A percentile compares a stretch with the other conserved stretches of the same genome.
Conservation (phyloP, 2,113 vertebrate species). For the Phycodurus eques region DNA sequence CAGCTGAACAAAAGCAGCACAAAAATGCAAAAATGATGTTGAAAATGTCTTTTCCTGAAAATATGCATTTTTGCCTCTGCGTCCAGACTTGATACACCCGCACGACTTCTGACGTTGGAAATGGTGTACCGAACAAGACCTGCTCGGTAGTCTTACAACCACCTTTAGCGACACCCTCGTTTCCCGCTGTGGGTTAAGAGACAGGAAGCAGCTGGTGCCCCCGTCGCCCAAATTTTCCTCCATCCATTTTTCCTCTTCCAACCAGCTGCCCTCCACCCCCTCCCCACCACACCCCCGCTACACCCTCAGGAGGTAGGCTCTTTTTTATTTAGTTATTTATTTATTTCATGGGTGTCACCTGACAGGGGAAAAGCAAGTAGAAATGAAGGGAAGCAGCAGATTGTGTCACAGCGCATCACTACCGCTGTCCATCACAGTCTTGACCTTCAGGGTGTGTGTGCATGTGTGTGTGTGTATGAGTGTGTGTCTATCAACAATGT, state of each 20-base stretch:
- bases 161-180: neutral
- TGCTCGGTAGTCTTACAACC: neutral
- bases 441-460: slow-evolving; percentile 70
- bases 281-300: neutral
- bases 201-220: slow-evolving; percentile 55
- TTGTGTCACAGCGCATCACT: slow-evolving; percentile 79
- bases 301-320: slow-evolving; percentile 53
- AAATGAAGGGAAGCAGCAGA: slow-evolving; percentile 81
- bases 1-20: too few relatives aligned
- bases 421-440: slow-evolving; percentile 61
- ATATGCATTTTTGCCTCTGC: too few relatives aligned
- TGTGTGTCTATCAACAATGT: slow-evolving; percentile 49
- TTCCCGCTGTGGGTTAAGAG: too few relatives aligned
- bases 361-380: slow-evolving; percentile 69
- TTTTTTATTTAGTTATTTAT: slow-evolving; percentile 53
- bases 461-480: slow-evolving; percentile 41
- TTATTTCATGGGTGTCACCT: slow-evolving; percentile 70
- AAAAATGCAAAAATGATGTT: too few relatives aligned
- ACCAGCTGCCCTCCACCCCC: slow-evolving; percentile 38
- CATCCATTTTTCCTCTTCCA: neutral
- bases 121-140: too few relatives aligned
- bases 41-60: too few relatives aligned
- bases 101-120: too few relatives aligned
- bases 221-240: slow-evolving; percentile 14
- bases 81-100: too few relatives aligned